phyloP scores from a whole-genome alignment of 1,140 invertebrate species.

The Brachionus rubens region DNA sequence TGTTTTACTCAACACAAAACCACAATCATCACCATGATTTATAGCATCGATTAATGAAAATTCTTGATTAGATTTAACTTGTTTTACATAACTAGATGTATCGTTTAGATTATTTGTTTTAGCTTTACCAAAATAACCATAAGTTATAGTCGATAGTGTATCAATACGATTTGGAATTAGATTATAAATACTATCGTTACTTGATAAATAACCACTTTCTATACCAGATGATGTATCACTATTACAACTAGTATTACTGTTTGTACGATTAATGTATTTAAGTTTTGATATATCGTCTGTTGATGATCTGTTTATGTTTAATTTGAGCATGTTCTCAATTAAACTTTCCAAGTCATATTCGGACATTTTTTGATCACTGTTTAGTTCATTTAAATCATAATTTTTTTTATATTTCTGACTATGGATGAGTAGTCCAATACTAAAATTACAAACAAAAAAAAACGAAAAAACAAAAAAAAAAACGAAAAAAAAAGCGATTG shows the following conservation, averaged over 20 bases:
- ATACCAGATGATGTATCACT: slow-evolving; percentile 16
- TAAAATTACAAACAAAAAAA: not conserved
- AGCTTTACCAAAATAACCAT: slow-evolving; percentile 31
- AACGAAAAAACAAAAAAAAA: slow-evolving; percentile 6
- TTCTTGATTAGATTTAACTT: not conserved
- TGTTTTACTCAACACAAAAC: not conserved
- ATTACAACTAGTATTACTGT: slow-evolving; percentile 33
- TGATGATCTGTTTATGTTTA: not conserved
- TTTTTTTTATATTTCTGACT: no score
- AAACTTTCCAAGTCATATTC: not conserved
- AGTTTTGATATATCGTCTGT: not conserved
- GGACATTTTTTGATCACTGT: no score
- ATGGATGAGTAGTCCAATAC: no score
- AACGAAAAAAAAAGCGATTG: not conserved
- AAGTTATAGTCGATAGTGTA: slow-evolving; percentile 9
- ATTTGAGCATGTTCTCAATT: slow-evolving; percentile 26
- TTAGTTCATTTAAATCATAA: no score
- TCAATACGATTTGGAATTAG: not conserved
- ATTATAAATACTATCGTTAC: slow-evolving; percentile 16
- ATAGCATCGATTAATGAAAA: not conserved
- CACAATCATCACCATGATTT: slow-evolving; percentile 32
- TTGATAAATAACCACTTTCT: slow-evolving; percentile 37
- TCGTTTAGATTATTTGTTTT: slow-evolving; percentile 2
- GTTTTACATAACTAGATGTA: not conserved
- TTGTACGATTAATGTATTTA: slow-evolving; percentile 15